phyloP scores from a whole-genome alignment of 2,888 invertebrate genomes.

The Anagyrus pseudococci region DNA sequence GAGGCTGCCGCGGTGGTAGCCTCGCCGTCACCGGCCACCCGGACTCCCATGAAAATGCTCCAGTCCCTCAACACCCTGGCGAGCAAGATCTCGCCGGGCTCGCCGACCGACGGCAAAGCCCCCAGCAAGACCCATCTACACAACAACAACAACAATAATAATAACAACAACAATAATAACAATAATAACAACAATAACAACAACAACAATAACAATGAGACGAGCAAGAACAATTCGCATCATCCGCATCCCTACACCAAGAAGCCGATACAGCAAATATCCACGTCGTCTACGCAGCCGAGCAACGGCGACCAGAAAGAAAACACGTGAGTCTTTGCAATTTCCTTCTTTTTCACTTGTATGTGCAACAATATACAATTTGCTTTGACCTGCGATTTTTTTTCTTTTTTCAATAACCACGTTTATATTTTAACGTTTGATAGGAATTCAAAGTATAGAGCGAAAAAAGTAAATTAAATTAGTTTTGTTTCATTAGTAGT shows the following conservation, averaged over 20 bases:
- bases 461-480: no score
- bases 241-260: slow-evolving; percentile 57
- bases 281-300: slow-evolving; percentile 41
- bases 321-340: slow-evolving; percentile 54
- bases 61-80: slow-evolving; percentile 88
- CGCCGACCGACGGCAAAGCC: slow-evolving; percentile 70
- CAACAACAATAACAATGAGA: slow-evolving; percentile 46
- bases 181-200: slow-evolving; percentile 65
- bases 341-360: not conserved
- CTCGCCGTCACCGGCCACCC: slow-evolving; percentile 44
- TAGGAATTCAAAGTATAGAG: no score
- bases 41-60: slow-evolving; percentile 71
- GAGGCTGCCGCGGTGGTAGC: not conserved
- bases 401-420: no score
- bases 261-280: slow-evolving; percentile 40
- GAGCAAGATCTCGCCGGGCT: slow-evolving; percentile 87
- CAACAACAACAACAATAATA: slow-evolving; percentile 60
- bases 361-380: no score
- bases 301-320: slow-evolving; percentile 58
- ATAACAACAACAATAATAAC: slow-evolving; percentile 68
- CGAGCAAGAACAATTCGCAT: slow-evolving; percentile 24
- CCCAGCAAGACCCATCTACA: slow-evolving; percentile 71
- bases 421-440: no score
- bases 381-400: no score
- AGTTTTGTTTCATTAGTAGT: no score